Base-by-base conservation (phyloP, 2,797 vertebrate species). In the Rhinogobio ventralis region DNA sequence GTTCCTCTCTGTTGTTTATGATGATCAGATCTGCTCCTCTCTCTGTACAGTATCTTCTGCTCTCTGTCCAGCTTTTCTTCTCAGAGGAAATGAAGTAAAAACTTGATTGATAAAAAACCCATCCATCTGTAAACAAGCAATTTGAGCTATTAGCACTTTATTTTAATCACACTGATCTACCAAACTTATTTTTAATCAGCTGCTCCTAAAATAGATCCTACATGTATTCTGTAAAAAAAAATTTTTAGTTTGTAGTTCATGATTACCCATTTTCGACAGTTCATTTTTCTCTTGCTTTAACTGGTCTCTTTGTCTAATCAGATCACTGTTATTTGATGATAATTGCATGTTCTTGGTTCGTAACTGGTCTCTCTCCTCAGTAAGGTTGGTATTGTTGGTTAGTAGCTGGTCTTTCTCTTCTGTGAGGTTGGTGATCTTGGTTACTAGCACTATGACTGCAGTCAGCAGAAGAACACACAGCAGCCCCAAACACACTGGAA, bases 11-110 rank as follows among this genome's bases (percentile, higher is more conserved):
- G 25, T 23, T 73, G 28, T 51, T 73, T 20, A 51, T 73, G 71
- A 51, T 33, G 71, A 74, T 14, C 71, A 74, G 71, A 74, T 53
- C 46, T 20, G 46, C 71, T 53, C 46, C 46, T 74, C 9, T 53
- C 17, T 74, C 71, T 51, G 5, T 74, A 53, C 46, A 73, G 17
- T 51, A 73, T 30, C 5, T 73, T 73, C 71, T 73, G 15, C 71
- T 73, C 2, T 73, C 71, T 51, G 4, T 3, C 71, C 71, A 74
- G 17, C 17, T 74, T 28, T 23, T 73, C 25, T 0, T 2, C 9
- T 23, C 25, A 51, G 25, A 20, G 20, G 71, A 33, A 2, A 74
- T 7, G 3, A 20, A 23, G 28, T 74, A 74, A 33, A 74, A 5
- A 23, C 0, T 53, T 1, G 17, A 74, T 20, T 51, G 10, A 73